Conservation (phyloP, 2,113 vertebrate species). For the Pseudorectes ferrugineus region DNA sequence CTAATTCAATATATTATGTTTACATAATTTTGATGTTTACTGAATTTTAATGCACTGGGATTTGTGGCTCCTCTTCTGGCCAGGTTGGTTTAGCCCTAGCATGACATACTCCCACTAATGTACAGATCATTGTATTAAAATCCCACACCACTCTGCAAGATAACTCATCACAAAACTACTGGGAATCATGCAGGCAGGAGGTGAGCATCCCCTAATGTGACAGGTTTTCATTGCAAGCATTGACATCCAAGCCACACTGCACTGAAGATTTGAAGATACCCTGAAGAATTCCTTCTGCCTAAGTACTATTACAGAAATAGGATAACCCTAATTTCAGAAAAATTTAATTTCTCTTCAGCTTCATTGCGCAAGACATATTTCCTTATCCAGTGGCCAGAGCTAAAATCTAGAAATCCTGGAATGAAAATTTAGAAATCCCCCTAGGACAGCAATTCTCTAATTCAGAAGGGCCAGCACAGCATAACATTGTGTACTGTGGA, state of each 20-base stretch:
- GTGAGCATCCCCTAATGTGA: background rate
- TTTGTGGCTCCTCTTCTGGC: slow-evolving; percentile 1
- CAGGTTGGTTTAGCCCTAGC: background rate
- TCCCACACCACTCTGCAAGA: background rate
- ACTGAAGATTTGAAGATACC: background rate
- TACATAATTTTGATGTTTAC: background rate
- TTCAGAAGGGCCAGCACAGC: background rate
- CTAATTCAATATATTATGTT: background rate
- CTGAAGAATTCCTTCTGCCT: background rate
- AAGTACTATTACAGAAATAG: background rate
- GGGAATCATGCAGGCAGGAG: slow-evolving; percentile 19
- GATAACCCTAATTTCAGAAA: background rate
- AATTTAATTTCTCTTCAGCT: background rate
- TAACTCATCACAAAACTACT: slow-evolving; percentile 8
- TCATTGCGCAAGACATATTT: background rate
- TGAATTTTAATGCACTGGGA: background rate
- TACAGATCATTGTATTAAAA: slow-evolving; percentile 21
- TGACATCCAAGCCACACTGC: background rate
- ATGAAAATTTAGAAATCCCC: slow-evolving; percentile 6
- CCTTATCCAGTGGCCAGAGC: background rate
- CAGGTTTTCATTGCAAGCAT: background rate
- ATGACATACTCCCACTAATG: background rate
- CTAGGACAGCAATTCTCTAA: background rate
- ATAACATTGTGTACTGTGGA: background rate
- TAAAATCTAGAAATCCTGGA: background rate